Conservation (phyloP, 2,113 vertebrate species). For the Erpornis zantholeuca region DNA sequence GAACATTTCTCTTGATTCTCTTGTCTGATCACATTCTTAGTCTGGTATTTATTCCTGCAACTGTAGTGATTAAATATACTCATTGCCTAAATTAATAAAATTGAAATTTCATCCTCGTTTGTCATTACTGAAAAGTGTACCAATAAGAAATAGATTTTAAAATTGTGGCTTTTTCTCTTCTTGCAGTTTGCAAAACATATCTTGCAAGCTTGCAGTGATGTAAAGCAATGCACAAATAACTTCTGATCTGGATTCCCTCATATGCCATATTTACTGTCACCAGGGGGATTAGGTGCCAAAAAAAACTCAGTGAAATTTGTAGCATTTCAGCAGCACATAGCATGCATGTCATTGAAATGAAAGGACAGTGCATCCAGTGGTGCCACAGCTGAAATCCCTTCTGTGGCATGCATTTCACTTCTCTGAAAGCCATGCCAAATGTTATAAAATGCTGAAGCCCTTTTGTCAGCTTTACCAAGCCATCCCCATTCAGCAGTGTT, state of each 20-base stretch:
- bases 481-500: background rate
- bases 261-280: background rate
- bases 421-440: background rate
- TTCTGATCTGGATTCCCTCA: constrained; percentile 7
- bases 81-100: background rate
- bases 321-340: constrained; percentile 9
- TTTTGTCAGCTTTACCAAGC: background rate
- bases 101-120: background rate
- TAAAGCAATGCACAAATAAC: constrained; percentile 14
- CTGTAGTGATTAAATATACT: background rate
- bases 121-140: background rate
- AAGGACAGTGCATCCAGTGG: background rate
- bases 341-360: background rate
- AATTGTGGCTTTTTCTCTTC: background rate
- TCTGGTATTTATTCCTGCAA: background rate
- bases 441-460: background rate
- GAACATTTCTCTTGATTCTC: background rate
- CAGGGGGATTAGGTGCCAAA: background rate
- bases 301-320: background rate
- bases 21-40: background rate
- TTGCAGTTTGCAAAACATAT: background rate
- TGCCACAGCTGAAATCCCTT: background rate
- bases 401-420: background rate
- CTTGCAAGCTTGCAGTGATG: background rate
- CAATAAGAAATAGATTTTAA: background rate